These are phyloP conservation scores for Cabera pusaria DNA, from an alignment of 2,888 invertebrate genomes.

Conservation along the genomic window DNA sequence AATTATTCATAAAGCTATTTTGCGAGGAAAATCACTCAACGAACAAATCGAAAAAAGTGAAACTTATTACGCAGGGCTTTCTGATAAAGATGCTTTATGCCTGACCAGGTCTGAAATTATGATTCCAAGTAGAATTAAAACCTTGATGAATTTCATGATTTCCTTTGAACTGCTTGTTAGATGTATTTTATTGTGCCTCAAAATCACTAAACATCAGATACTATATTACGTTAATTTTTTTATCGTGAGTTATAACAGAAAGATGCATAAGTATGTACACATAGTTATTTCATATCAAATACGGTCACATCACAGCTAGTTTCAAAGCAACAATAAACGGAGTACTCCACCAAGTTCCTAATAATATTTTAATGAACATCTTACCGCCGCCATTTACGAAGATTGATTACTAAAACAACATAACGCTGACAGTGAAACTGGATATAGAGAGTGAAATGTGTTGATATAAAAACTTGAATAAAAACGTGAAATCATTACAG, in stretches of 20 bases:
- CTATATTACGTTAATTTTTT: too few species aligned
- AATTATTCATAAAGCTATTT: slow-evolving; percentile 34
- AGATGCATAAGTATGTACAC: too few species aligned
- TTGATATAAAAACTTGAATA: slow-evolving; percentile 30
- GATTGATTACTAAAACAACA: slow-evolving; percentile 14
- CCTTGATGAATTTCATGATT: too few species aligned
- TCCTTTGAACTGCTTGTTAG: too few species aligned
- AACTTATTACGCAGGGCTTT: slow-evolving; percentile 23
- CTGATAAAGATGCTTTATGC: slow-evolving; percentile 25
- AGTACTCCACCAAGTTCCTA: too few species aligned
- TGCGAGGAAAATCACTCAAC: slow-evolving; percentile 24
- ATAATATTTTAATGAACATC: too few species aligned
- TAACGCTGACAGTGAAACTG: slow-evolving; percentile 35
- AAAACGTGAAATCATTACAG: slow-evolving; percentile 42
- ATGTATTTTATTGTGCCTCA: too few species aligned
- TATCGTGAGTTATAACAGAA: too few species aligned
- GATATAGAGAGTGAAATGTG: slow-evolving; percentile 45
- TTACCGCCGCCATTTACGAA: slow-evolving; percentile 8
- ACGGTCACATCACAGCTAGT: too few species aligned
- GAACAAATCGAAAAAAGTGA: slow-evolving; percentile 34
- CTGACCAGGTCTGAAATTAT: slow-evolving; percentile 13
- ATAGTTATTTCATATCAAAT: too few species aligned
- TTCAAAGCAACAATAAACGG: too few species aligned
- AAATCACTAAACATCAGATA: too few species aligned
- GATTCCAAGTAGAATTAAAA: slow-evolving; percentile 7